Evolutionary conservation across 1,140 invertebrate genomes (phyloP), one percentile per base, ranked within the genome.

Genomic region (Aphaenogaster rudis): DNA sequence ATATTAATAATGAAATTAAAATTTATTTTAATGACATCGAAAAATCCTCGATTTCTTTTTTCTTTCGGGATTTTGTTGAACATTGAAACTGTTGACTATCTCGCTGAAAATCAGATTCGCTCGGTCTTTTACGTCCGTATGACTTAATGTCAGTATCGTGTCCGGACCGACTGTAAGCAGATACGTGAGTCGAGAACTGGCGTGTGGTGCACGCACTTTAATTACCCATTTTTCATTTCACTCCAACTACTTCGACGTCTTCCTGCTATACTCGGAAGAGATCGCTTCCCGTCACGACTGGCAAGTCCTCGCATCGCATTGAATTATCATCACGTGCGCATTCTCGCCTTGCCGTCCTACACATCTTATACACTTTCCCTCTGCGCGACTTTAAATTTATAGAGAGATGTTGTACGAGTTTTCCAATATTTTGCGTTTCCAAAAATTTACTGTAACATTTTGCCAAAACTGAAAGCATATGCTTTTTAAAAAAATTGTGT

Each of bases 161-260:
- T 67, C n/a, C 45, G 8, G 28, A 79, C 77, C 42, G 42, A 59
- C 61, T 79, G 77, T 64, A 79, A 79, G 21, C 28, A n/a, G 59
- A 79, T 79, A 64, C 28, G 59, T 17, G 33, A 67, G 33, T 13
- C 61, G 33, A 15, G 45, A 52, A 80, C 13, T 39, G 45, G 21
- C 11, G 54, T 48, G 50, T 21, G 11, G 17, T 66, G 61, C 45
- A 50, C 61, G 17, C 42, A 48, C n/a, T 80, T 80, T 80, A 80
- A 80, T 80, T 67, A 80, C 45, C n/a, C n/a, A 80, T 52, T 80
- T 80, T 50, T 67, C 7, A 61, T 61, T 67, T 76, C 54, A 59
- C 54, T 66, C n/a, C 61, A 33, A 69, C 21, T 69, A 69, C 66
- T 50, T 50, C 33, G 59, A 66, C 57, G 17, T 17, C 77, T 64